Evolutionary conservation across 2,888 invertebrate genomes (phyloP).

Genomic region (Sinopyrophorus schimmeli): DNA sequence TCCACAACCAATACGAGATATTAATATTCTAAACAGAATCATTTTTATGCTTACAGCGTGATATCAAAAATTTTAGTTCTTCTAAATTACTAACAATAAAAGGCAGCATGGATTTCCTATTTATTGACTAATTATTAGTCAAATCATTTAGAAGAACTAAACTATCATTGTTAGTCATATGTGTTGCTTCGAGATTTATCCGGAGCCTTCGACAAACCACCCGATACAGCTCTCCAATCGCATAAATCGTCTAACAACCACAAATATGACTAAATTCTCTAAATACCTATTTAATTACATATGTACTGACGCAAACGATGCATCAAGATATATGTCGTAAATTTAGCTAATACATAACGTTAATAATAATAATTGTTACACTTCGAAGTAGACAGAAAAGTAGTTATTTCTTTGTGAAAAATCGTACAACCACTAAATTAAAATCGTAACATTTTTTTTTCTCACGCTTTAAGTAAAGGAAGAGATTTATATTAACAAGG

Average conservation of each 20-base stretch:
- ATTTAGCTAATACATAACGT: too few relatives aligned
- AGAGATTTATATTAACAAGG: conserved; percentile 20
- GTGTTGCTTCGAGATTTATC: conserved; percentile 6
- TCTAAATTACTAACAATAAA: conserved; percentile 26
- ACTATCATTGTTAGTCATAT: conserved; percentile 9
- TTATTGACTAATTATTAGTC: conserved; percentile 24
- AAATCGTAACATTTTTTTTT: conserved; percentile 14
- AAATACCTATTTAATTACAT: conserved; percentile 13
- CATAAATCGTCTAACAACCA: conserved; percentile 7
- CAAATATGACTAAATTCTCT: conserved; percentile 7
- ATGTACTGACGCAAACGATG: too few relatives aligned
- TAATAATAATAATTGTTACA: conserved; percentile 12
- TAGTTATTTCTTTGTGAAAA: conserved; percentile 15
- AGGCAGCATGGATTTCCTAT: conserved; percentile 25
- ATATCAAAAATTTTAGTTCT: conserved; percentile 26
- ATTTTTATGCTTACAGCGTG: conserved; percentile 14
- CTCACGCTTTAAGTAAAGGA: conserved; percentile 14
- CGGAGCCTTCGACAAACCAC: conserved; percentile 5
- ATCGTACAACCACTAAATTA: conserved; percentile 14
- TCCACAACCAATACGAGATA: conserved; percentile 25
- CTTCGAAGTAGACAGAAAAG: conserved; percentile 17
- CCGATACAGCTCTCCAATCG: conserved; percentile 13
- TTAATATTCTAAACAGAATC: conserved; percentile 14
- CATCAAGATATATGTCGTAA: too few relatives aligned
- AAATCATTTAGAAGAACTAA: conserved; percentile 27